These are phyloP conservation scores for Trissonchulus sp. DNA, from an alignment of 2,888 invertebrate genomes.

Conservation along the genomic window DNA sequence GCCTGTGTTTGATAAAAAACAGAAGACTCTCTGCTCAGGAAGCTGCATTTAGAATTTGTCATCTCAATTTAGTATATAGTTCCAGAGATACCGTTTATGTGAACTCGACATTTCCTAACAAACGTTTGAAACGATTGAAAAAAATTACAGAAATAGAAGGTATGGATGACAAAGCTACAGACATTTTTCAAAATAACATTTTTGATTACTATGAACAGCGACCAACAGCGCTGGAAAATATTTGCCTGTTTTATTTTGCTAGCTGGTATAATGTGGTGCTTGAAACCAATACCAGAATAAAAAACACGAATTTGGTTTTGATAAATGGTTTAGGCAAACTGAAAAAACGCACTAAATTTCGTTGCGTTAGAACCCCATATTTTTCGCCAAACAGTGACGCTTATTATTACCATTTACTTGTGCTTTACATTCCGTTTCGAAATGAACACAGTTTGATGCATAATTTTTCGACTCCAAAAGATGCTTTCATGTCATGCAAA, in stretches of 20 bases:
- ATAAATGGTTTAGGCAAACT: background rate
- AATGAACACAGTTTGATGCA: background rate
- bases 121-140: background rate
- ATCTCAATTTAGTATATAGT: background rate
- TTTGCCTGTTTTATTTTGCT: background rate
- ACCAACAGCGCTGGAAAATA: background rate
- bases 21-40: background rate
- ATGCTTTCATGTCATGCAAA: conserved; percentile 9
- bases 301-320: background rate
- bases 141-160: background rate
- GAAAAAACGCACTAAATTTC: background rate
- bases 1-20: background rate
- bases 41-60: conserved; percentile 16
- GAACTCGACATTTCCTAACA: background rate
- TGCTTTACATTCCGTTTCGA: conserved; percentile 1
- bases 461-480: background rate
- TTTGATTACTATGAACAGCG: background rate
- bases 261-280: background rate
- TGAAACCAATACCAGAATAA: background rate
- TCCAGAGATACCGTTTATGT: background rate
- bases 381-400: conserved; percentile 3
- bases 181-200: background rate
- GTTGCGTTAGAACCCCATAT: conserved; percentile 3
- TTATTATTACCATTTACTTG: conserved; percentile 16
- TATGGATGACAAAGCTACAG: background rate